Percentiles rank a stretch among this genome's conserved stretches.
Conservation (phyloP, 2,888 invertebrate species). For the Mythimna impura region DNA sequence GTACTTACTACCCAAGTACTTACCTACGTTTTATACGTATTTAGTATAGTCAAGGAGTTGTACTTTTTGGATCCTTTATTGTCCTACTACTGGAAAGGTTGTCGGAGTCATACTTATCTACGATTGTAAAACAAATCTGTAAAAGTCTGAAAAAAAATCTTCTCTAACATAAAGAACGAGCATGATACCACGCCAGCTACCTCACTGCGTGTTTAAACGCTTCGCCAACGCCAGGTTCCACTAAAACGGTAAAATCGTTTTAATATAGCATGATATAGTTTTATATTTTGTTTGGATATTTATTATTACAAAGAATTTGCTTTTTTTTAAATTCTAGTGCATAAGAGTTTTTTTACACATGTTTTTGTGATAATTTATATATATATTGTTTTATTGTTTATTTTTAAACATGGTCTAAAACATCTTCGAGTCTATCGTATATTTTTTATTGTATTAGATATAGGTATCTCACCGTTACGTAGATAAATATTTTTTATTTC, state of each 20-base stretch:
- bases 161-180: constrained; percentile 2
- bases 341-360: neutral
- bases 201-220: constrained; percentile 22
- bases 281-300: neutral
- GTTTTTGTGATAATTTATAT: constrained; percentile 7
- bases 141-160: neutral
- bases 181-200: constrained; percentile 31
- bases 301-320: neutral
- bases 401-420: constrained; percentile 1
- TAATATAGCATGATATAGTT: neutral
- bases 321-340: constrained; percentile 6
- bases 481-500: neutral
- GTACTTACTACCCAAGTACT: constrained; percentile 5
- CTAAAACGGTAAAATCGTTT: constrained; percentile 10
- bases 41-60: neutral
- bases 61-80: neutral
- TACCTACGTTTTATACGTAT: neutral
- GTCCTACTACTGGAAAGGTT: neutral
- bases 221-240: constrained; percentile 25
- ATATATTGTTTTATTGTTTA: neutral
- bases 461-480: neutral
- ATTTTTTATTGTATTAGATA: neutral
- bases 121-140: neutral
- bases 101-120: neutral
- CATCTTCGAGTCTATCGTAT: neutral